Conservation (phyloP, 2,888 invertebrate species). For the Pandemis cinnamomeana region DNA sequence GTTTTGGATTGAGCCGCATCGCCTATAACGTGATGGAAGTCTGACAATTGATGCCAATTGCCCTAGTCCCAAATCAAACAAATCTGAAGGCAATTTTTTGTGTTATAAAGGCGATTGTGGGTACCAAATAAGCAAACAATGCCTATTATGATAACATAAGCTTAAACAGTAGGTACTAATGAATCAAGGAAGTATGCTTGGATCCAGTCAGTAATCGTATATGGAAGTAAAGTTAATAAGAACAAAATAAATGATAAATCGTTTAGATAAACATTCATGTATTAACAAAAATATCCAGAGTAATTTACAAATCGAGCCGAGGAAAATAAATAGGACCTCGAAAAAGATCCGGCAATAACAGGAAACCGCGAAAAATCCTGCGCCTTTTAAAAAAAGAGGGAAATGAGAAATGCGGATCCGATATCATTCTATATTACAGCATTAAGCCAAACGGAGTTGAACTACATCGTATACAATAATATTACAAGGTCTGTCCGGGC, state of each 20-base stretch:
- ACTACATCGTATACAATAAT: too few species aligned
- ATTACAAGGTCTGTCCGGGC: too few species aligned
- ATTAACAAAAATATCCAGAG: neutral
- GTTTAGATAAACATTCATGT: neutral
- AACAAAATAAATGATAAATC: neutral
- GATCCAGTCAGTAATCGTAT: neutral
- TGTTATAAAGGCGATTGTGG: too few species aligned
- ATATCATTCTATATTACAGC: neutral
- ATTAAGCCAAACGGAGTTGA: neutral
- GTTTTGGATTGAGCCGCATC: too few species aligned
- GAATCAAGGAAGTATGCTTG: too few species aligned
- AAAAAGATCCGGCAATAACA: neutral
- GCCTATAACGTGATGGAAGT: too few species aligned
- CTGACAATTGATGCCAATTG: too few species aligned
- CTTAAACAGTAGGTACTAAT: too few species aligned
- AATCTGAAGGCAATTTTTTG: too few species aligned
- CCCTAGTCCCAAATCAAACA: too few species aligned
- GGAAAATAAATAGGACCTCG: conserved; percentile 5
- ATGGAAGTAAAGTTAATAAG: neutral
- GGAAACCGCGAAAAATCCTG: conserved; percentile 9
- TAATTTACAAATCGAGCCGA: conserved; percentile 7
- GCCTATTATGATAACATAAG: too few species aligned
- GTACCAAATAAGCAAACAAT: too few species aligned
- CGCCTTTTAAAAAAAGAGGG: neutral
- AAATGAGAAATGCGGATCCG: conserved; percentile 13